Base-by-base conservation (phyloP, 2,113 vertebrate species). In the Shinisaurus crocodilurus region DNA sequence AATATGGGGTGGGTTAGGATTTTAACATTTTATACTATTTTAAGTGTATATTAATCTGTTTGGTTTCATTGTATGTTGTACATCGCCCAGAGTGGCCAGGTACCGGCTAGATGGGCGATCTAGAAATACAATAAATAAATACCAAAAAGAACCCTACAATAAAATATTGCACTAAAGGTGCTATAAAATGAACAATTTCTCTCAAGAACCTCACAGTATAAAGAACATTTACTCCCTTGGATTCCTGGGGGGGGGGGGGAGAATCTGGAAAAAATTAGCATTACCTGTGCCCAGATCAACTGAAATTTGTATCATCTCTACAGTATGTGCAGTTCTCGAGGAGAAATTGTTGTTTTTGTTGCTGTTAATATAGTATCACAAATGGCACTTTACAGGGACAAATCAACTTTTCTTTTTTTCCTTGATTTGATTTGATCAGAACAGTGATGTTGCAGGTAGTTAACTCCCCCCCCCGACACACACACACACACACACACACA, bases 251-350 rank as follows among this genome's bases (percentile, higher is more conserved):
- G 84, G 27, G 25, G 69, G 60, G 10, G 1, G n/a, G 84, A 29
- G 25, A 74, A 5, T 69, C 86, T 86, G 75, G 18, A 70, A 91
- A 45, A 92, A 92, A 85, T 86, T 1, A 0, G 63, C 67, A 87
- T 94, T 92, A 94, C 96, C 86, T 74, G 67, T 79, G 74, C 5
- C 40, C 40, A 65, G 50, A 7, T 37, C 10, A 48, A 88, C 90
- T 92, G 88, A 74, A 89, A 93, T 90, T 87, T 89, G 25, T 54
- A 89, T 89, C 90, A 92, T 48, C 92, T 65, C 20, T 63, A 15
- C n/a, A n/a, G n/a, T n/a, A 12, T 67, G 74, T 69, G 18, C 23
- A 70, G 27, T 37, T 70, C 45, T 27, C 25, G 29, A 25, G 65
- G 13, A 57, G 43, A 80, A 63, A 48, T 20, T 4, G 60, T 63